Evolutionary conservation across 2,888 invertebrate genomes (phyloP), one percentile per base, ranked within the genome.

Genomic region (Onthophagus sagittarius): DNA sequence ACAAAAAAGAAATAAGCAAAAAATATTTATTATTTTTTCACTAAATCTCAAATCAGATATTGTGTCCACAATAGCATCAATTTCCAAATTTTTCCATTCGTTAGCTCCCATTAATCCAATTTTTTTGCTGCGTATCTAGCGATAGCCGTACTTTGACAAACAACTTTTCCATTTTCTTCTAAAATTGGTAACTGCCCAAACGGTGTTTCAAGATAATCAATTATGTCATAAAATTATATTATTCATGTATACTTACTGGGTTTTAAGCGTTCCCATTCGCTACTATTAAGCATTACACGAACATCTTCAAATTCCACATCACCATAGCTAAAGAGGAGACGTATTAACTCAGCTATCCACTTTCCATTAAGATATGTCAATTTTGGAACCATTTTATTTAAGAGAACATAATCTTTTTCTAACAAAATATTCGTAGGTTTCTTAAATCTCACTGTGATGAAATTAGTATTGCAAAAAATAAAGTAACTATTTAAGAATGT

Each of bases 181-280:
- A 92, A 79, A 0, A 90, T 82, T 0, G 92, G 92, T 75, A 90
- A 81, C 82, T 90, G 89, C 0, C 91, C 91, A 81, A 89, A 90
- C 39, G 90, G 90, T 85, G 88, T 89, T 73, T 85, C 86, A 78
- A 32, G 14, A 62, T 63, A 15, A 11, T 64, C 23, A 23, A 23
- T 23, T 23, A 23, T 3, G 3, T 23, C 23, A 2, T 23, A 23
- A 23, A 2, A 23, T 23, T 23, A 1, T 23, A 1, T 23, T 23
- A 23, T n/a, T n/a, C n/a, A n/a, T n/a, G n/a, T n/a, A n/a, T 31
- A 23, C 79, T 77, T 80, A 83, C 83, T 80, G 70, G 80, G 78
- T 79, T 84, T 83, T 2, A 81, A 3, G 65, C 79, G 69, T 1
- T 82, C 81, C 83, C 84, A 84, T 39, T 77, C 73, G 70, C 2